Percentiles rank a stretch among this genome's conserved stretches.
Evolutionary conservation across 2,888 invertebrate genomes (phyloP).

Genomic region (Cephalotes varians): DNA sequence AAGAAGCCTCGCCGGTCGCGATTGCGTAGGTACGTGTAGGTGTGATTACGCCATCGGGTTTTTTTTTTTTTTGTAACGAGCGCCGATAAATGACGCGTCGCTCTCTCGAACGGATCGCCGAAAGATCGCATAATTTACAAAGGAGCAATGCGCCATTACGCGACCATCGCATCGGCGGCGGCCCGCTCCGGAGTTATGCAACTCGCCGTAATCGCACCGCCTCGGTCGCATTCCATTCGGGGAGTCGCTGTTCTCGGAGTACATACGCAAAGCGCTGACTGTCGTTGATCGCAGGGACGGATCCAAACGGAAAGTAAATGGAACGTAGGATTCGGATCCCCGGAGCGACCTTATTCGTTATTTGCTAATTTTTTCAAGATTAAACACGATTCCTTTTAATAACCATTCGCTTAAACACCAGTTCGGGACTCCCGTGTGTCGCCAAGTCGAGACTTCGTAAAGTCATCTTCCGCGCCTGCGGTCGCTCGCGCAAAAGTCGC

Average conservation of each 20-base stretch:
- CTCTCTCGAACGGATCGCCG: conserved; percentile 15
- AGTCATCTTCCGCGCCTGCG: not conserved
- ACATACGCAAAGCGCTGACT: conserved; percentile 8
- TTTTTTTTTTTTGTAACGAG: conserved; percentile 35
- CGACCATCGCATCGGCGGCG: not conserved
- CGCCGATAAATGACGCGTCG: conserved; percentile 38
- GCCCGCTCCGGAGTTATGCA: conserved; percentile 33
- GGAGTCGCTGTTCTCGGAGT: conserved; percentile 20
- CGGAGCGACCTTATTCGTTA: not conserved
- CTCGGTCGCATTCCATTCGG: conserved; percentile 43
- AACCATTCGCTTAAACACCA: not conserved
- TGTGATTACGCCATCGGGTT: conserved; percentile 31
- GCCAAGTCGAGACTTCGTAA: not conserved
- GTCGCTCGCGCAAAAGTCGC: conserved; percentile 23
- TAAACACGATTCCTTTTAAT: not conserved
- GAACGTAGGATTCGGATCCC: not conserved
- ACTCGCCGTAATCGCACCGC: conserved; percentile 46
- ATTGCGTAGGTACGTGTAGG: conserved; percentile 2
- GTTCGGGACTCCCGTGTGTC: not conserved
- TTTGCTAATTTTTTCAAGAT: not conserved
- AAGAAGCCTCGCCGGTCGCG: not conserved
- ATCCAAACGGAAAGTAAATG: conserved; percentile 6
- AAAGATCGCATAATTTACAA: conserved; percentile 40
- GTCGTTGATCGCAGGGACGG: conserved; percentile 17
- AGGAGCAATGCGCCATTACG: conserved; percentile 44